These are phyloP conservation scores for Myrmophylax atrothorax DNA, from an alignment of 2,113 vertebrate species.

Conservation along the genomic window DNA sequence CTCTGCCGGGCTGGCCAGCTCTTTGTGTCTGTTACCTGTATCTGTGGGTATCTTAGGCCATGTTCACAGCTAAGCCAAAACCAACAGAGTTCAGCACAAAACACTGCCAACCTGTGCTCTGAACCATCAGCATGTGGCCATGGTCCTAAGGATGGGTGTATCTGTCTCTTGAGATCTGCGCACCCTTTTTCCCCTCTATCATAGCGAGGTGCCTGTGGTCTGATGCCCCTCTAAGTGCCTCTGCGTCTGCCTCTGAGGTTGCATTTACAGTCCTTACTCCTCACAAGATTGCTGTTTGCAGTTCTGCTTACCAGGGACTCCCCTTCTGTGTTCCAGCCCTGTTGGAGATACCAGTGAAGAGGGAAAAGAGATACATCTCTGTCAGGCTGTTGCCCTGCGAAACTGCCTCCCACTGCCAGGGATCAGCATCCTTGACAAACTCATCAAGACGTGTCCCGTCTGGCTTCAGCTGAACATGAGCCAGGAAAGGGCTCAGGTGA, in stretches of 20 bases:
- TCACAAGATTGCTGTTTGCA: background rate
- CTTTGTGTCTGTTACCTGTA: background rate
- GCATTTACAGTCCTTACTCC: background rate
- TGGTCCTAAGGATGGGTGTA: rapidly evolving
- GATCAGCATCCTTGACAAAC: constrained; percentile 83
- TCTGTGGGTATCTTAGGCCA: background rate
- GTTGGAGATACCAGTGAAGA: constrained; percentile 8
- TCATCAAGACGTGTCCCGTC: constrained; percentile 84
- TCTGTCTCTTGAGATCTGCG: background rate
- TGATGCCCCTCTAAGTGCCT: background rate
- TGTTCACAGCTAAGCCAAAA: rapidly evolving
- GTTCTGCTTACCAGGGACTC: background rate
- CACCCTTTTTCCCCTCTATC: background rate
- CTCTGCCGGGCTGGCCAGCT: rapidly evolving
- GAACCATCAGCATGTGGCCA: background rate
- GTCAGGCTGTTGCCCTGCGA: background rate
- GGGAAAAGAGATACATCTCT: background rate
- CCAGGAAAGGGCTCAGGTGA: constrained; percentile 61
- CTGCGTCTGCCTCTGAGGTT: background rate
- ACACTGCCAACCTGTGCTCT: background rate
- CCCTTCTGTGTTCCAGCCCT: constrained; percentile 52
- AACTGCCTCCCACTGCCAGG: constrained; percentile 57
- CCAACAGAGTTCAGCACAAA: background rate
- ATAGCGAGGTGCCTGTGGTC: background rate
- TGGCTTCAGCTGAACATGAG: constrained; percentile 87